These are phyloP conservation scores for Hapalemur alaotrensis DNA, from an alignment of 2,797 vertebrate genomes.

Conservation along the genomic window DNA sequence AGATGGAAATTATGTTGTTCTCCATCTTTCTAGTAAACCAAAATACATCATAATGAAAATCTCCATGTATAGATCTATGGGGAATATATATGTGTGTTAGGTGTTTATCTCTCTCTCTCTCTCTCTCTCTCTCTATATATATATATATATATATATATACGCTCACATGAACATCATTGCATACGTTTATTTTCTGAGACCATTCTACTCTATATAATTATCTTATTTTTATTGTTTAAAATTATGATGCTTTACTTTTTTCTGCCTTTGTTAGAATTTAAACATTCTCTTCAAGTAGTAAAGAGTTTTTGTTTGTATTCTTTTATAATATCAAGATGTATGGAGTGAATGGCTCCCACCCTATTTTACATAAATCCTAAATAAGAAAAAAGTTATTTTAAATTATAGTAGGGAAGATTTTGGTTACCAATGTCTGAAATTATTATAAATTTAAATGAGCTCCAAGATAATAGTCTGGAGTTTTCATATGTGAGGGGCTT, in stretches of 20 bases:
- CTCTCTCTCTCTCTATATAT: too few species aligned
- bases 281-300: neutral
- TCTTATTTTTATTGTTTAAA: neutral
- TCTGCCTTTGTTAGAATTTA: neutral
- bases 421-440: neutral
- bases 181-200: neutral
- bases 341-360: neutral
- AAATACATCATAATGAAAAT: neutral
- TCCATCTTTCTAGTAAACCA: neutral
- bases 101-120: too few species aligned
- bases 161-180: neutral
- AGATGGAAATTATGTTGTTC: neutral
- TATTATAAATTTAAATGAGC: neutral
- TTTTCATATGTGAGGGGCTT: neutral
- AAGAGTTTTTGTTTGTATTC: neutral
- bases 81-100: neutral
- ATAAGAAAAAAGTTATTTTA: neutral
- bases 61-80: neutral
- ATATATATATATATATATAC: too few species aligned
- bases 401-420: neutral
- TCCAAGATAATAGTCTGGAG: neutral
- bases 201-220: neutral
- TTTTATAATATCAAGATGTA: neutral
- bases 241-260: neutral
- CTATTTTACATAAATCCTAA: neutral